Base-by-base conservation (phyloP, 2,797 vertebrate genomes). In the Premnoplex brunnescens region DNA sequence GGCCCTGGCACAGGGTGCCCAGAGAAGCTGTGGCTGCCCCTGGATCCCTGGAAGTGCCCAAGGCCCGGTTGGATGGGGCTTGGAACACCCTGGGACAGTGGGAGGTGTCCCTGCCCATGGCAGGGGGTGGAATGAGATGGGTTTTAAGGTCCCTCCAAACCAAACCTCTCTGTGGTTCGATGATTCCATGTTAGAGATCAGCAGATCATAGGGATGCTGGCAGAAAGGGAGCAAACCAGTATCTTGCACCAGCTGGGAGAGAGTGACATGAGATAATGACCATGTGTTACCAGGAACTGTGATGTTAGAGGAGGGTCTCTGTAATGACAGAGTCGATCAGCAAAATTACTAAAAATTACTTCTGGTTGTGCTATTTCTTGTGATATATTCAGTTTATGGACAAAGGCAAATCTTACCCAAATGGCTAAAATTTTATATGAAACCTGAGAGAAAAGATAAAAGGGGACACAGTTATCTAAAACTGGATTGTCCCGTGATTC, bases 401-500 rank as follows among this genome's bases (percentile, higher is more conserved):
- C 26, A 56, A 36, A 63, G 24, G 30, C 22, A 76, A 14, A 30
- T 9, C 30, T 51, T 11, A n/a, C 0, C 44, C 63, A n/a, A 43
- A 37, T 4, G 10, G 32, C 22, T 7, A 43, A 67, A 16, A 14
- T n/a, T 43, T 49, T 14, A 6, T 18, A 2, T 16, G 49, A 18
- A 62, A 49, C 21, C 69, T n/a, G 32, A 34, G 13, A 34, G 39
- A 12, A 30, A 18, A 60, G 27, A 14, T 21, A 8, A 22, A 14
- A 77, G 24, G 16, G 17, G 17, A 56, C 19, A 46, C 19, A 34
- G 28, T 6, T 20, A 3, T 4, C n/a, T 63, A 19, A 69, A 58
- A 21, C 9, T 6, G 5, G 63, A 5, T 22, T 49, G 41, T 69
- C 32, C 41, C 15, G 0, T 7, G 13, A 41, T 6, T 54, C 39